Percentiles rank a stretch among this genome's conserved stretches.
Conservation (phyloP, 1,140 invertebrate species). For the Leptopilina clavipes region DNA sequence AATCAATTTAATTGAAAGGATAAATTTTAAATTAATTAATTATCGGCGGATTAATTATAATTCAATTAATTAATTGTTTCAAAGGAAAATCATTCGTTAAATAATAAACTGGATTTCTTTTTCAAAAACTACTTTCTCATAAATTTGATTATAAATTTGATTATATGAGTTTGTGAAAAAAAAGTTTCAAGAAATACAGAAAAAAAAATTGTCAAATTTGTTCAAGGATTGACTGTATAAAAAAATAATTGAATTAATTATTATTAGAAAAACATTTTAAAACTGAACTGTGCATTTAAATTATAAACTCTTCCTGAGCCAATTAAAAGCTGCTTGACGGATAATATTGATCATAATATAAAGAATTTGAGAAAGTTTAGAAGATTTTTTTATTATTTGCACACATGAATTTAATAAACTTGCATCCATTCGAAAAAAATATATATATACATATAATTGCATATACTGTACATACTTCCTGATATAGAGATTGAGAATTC, state of each 20-base stretch:
- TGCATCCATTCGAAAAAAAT: conserved; percentile 47
- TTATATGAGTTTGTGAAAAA: too few species aligned
- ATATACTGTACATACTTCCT: conserved; percentile 63
- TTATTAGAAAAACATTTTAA: background rate
- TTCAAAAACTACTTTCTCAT: too few species aligned
- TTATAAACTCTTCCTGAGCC: conserved; percentile 1
- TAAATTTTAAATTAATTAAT: background rate
- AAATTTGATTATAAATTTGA: too few species aligned
- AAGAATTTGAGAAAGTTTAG: conserved; percentile 6
- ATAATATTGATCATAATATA: background rate
- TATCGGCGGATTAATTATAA: too few species aligned
- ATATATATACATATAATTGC: conserved; percentile 50
- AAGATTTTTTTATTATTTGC: conserved; percentile 57
- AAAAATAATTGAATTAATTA: background rate
- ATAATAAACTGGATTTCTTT: too few species aligned
- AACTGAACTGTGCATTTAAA: conserved; percentile 11
- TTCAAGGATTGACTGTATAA: conserved; percentile 3
- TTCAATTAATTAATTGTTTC: too few species aligned
- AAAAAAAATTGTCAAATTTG: background rate
- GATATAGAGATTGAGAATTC: conserved; percentile 49
- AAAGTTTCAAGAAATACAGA: background rate
- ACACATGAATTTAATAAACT: conserved; percentile 45
- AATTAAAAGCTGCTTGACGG: background rate
- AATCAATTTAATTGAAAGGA: background rate
- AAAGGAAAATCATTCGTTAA: too few species aligned